Base-by-base conservation (phyloP, 2,797 vertebrate species). In the Sebastes kiyomatsui region DNA sequence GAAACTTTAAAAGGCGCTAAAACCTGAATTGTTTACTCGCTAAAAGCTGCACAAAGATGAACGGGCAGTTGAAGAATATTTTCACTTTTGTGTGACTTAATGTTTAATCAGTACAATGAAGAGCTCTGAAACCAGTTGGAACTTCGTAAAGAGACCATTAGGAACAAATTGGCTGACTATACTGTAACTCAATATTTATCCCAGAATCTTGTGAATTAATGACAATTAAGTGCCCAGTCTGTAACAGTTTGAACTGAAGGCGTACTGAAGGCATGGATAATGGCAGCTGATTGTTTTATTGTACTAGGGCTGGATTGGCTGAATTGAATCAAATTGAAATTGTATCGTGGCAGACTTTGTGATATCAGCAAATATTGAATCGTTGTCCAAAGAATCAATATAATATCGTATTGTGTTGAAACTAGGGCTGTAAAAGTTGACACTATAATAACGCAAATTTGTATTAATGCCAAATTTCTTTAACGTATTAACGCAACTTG, bases 11-110 rank as follows among this genome's bases (percentile, higher is more conserved):
- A 42, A 65, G 16, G 22, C 0, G 2, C 23, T 38, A 22, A 54
- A 35, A 66, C 13, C 0, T 30, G 28, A 6, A 0, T 10, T 30
- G 23, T 10, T 46, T 22, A 5, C 35, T 38, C 35, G 0, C 35
- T 13, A 38, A 11, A 38, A 62, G 5, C 10, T 30, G 10, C 30
- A 23, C 22, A 60, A 22, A 35, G 11, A 18, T 22, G 8, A 13
- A 18, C 8, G 5, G 42, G 8, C 64, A 49, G 28, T 18, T n/a
- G 28, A 61, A 61, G 23, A 27, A n/a, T 7, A 52, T 14, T n/a
- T 33, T 56, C 33, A 55, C 25, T 67, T 42, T 30, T 18, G 7
- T 2, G 54, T 20, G 14, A 35, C 28, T 46, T 28, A 3, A 35
- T 25, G 13, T 16, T 65, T 8, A 4, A 23, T 33, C 14, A 16